Base-by-base conservation (phyloP, 2,113 vertebrate species). In the Ondatra zibethicus region DNA sequence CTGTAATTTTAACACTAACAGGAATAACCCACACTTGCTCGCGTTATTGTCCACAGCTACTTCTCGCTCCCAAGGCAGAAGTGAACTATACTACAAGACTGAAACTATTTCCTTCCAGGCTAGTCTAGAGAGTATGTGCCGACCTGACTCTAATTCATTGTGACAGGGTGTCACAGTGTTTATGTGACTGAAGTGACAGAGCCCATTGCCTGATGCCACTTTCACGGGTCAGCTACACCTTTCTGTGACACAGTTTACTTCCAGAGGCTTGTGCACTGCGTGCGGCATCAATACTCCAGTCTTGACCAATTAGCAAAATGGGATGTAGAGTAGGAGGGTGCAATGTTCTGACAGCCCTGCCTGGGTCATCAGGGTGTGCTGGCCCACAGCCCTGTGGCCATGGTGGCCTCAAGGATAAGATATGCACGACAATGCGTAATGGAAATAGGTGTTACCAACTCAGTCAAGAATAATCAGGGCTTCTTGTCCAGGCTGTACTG, bases 401-500 rank as follows among this genome's bases (percentile, higher is more conserved):
- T 25, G 39, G 7, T 11, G 25, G 31, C 80, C 66, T 45, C 12
- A 7, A 63, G 14, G 39, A 0, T 14, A 45, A 63, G 13, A 7
- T 16, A 12, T 9, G 7, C 33, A 55, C 36, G 72, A 13, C 47
- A 29, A 16, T 1, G 9, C 36, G 45, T 7, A 31, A 45, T 16
- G 13, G 31, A 11, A 17, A 66, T 39, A 25, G 47, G 66, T n/a
- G 0, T 21, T 21, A 0, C 10, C 4, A 50, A 14, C 5, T 5
- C 31, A 16, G 81, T 17, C 10, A 52, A 65, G 76, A 55, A 72
- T 31, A 45, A 31, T 9, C 3, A 2, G 68, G 39, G 1, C n/a
- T 11, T 45, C 14, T 19, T 23, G 3, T 31, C 16, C 39, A 47
- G 45, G 42, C 58, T 75, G n/a, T 21, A 5, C 8, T 12, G 23